Conservation (phyloP, 2,113 vertebrate species). For the Motacilla tschutschensis region DNA sequence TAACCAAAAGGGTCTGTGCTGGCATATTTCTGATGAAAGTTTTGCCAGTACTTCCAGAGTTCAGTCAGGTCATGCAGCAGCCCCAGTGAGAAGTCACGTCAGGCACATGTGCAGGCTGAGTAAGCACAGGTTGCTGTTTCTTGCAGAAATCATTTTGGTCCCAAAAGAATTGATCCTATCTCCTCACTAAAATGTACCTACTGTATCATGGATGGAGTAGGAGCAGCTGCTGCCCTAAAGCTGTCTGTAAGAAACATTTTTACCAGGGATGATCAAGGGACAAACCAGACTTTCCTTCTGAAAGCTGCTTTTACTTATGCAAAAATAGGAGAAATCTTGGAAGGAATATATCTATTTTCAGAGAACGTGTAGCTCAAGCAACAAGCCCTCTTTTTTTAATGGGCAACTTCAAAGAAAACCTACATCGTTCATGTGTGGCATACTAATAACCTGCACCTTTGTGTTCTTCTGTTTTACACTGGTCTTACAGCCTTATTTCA, state of each 20-base stretch:
- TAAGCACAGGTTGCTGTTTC: neutral
- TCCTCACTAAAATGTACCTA: neutral
- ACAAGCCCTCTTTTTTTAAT: neutral
- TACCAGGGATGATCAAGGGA: neutral
- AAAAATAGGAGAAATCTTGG: neutral
- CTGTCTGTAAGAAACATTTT: neutral
- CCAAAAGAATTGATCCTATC: neutral
- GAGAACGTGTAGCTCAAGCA: neutral
- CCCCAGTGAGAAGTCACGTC: neutral
- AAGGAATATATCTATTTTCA: neutral
- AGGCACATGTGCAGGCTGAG: neutral
- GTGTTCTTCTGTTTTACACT: neutral
- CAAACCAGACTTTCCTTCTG: neutral
- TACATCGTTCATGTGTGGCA: neutral
- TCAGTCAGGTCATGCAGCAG: neutral
- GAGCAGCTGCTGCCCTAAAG: neutral
- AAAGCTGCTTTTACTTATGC: neutral
- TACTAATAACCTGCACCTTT: neutral
- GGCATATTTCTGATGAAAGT: neutral
- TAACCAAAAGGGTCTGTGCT: rapidly evolving
- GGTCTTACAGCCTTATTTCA: neutral
- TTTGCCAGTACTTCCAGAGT: neutral
- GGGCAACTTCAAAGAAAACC: conserved; percentile 14
- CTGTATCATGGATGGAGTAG: neutral
- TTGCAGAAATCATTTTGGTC: neutral